These are phyloP conservation scores for Casuarius casuarius DNA, from an alignment of 2,113 vertebrate genomes.

Conservation along the genomic window DNA sequence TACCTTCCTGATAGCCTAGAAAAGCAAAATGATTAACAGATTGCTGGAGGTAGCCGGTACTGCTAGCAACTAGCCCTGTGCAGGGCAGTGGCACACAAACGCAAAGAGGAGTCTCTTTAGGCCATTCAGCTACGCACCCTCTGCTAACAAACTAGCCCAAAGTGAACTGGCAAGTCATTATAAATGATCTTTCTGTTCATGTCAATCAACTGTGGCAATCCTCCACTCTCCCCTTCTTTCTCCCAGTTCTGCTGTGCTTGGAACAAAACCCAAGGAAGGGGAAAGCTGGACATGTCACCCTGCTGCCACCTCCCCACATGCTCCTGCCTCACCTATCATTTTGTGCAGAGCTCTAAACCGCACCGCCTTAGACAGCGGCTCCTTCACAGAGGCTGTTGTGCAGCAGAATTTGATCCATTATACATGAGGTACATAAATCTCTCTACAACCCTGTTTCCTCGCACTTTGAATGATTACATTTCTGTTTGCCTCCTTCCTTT, in stretches of 20 bases:
- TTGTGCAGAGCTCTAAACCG: neutral
- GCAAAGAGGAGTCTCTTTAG: neutral
- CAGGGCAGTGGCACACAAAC: neutral
- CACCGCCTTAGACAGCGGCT: neutral
- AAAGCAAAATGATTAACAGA: neutral
- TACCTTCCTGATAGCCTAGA: neutral
- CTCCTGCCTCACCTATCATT: neutral
- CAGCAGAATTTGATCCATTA: neutral
- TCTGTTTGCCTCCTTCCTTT: slow-evolving; percentile 50
- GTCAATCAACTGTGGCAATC: neutral
- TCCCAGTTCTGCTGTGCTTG: neutral
- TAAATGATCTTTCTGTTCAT: neutral
- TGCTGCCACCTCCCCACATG: neutral
- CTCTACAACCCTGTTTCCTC: slow-evolving; percentile 3
- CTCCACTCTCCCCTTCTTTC: neutral
- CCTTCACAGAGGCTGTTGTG: neutral
- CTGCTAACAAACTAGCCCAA: neutral
- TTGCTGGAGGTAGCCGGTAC: neutral
- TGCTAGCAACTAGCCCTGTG: neutral
- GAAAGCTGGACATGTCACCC: neutral
- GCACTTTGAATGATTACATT: neutral
- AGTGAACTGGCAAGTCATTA: neutral
- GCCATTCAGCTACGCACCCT: neutral
- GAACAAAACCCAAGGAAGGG: neutral
- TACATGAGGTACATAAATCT: neutral